Evolutionary conservation across 2,888 invertebrate genomes (phyloP).

Genomic region (Pterostichus niger): DNA sequence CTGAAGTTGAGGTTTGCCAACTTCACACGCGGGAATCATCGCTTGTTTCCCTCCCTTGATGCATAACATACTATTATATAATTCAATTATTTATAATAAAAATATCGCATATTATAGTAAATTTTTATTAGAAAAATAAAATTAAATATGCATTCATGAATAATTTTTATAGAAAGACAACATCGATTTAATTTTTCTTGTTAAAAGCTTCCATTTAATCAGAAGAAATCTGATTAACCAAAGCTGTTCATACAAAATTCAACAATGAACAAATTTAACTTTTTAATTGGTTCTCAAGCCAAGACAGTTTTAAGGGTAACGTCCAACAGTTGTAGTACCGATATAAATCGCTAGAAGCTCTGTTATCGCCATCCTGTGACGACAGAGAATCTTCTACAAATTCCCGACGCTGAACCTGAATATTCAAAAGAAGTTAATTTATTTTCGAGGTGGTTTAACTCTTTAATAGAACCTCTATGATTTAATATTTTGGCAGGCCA

Average conservation of each 20-base stretch:
- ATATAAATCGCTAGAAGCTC: background rate
- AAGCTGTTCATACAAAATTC: slow-evolving; percentile 24
- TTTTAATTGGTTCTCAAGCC: slow-evolving; percentile 54
- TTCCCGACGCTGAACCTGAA: too few relatives aligned
- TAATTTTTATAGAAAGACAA: background rate
- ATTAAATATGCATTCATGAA: background rate
- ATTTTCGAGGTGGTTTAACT: too few relatives aligned
- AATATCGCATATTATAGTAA: too few relatives aligned
- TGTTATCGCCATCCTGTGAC: background rate
- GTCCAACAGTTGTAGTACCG: background rate
- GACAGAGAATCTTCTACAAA: background rate
- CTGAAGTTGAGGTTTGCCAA: too few relatives aligned
- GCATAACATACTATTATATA: too few relatives aligned
- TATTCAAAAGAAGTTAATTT: too few relatives aligned
- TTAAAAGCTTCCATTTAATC: slow-evolving; percentile 20
- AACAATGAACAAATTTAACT: slow-evolving; percentile 62
- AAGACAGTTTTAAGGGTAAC: slow-evolving; percentile 6
- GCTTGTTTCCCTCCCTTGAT: too few relatives aligned
- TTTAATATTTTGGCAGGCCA: background rate
- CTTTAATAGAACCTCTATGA: background rate
- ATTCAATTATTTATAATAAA: too few relatives aligned
- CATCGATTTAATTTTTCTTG: background rate
- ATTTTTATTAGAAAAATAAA: too few relatives aligned
- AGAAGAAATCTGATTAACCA: slow-evolving; percentile 39
- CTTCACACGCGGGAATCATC: too few relatives aligned